Evolutionary conservation across 2,797 vertebrate genomes (phyloP).

Genomic region (Melanotaenia trifasciata): DNA sequence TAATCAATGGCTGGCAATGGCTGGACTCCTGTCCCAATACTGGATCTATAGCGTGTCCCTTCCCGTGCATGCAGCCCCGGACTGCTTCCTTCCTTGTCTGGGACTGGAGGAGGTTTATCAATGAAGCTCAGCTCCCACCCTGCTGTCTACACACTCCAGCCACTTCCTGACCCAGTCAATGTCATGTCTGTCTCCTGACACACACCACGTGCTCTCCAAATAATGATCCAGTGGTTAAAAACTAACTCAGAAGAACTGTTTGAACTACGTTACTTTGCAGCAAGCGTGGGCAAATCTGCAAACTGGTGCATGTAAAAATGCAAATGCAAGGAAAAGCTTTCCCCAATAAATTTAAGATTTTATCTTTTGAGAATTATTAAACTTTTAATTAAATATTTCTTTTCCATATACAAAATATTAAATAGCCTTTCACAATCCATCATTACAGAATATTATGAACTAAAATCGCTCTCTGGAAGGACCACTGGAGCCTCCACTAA

Average conservation of each 20-base stretch:
- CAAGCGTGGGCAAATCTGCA: too few species aligned
- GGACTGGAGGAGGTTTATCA: slow-evolving; percentile 57
- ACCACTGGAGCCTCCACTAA: too few species aligned
- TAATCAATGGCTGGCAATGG: slow-evolving; percentile 81
- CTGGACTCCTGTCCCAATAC: slow-evolving; percentile 72
- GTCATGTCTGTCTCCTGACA: slow-evolving; percentile 70
- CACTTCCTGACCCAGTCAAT: slow-evolving; percentile 75
- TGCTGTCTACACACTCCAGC: slow-evolving; percentile 65
- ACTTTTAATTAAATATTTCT: too few species aligned
- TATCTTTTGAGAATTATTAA: too few species aligned
- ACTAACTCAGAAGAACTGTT: slow-evolving; percentile 18
- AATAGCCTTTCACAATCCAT: too few species aligned
- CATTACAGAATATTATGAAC: too few species aligned
- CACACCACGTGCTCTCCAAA: slow-evolving; percentile 8
- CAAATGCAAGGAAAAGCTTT: too few species aligned
- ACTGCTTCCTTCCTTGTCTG: slow-evolving; percentile 57
- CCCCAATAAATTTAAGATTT: too few species aligned
- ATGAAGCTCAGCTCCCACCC: slow-evolving; percentile 52
- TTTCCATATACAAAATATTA: too few species aligned
- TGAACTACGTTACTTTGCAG: neutral
- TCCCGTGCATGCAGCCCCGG: slow-evolving; percentile 34
- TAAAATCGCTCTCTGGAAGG: too few species aligned
- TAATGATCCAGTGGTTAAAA: slow-evolving; percentile 32
- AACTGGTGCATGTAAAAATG: too few species aligned
- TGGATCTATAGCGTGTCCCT: slow-evolving; percentile 72